Evolutionary conservation across 2,113 vertebrate genomes (phyloP).

Genomic region (Petrocephalus zakoni): DNA sequence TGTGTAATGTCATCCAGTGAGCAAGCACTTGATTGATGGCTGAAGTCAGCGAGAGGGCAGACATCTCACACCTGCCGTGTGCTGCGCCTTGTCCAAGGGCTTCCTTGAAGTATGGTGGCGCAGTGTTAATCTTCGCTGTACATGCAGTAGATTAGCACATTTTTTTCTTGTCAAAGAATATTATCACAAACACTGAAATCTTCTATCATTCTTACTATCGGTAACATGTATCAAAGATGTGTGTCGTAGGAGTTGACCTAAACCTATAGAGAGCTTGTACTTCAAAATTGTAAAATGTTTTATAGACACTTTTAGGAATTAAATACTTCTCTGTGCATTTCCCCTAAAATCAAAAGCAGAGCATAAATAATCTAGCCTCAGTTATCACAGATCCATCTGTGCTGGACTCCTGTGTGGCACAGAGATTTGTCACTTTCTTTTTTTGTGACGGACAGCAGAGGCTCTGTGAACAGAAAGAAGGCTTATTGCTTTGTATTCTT

Average conservation of each 20-base stretch:
- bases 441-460: background rate
- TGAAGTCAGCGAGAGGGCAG: background rate
- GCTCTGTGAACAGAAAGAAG: constrained; percentile 24
- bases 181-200: constrained; percentile 10
- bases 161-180: background rate
- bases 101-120: background rate
- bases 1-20: constrained; percentile 19
- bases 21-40: constrained; percentile 1
- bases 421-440: background rate
- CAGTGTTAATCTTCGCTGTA: background rate
- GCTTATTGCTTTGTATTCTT: constrained; percentile 23
- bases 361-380: constrained; percentile 9
- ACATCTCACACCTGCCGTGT: background rate
- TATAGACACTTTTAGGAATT: constrained; percentile 4
- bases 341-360: background rate
- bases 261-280: constrained; percentile 3
- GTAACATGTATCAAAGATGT: constrained; percentile 18
- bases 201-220: background rate
- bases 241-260: background rate
- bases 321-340: background rate
- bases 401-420: background rate
- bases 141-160: constrained; percentile 11
- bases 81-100: background rate
- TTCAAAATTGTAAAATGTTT: constrained; percentile 13
- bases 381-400: constrained; percentile 3